phyloP scores from a whole-genome alignment of 2,797 vertebrate genomes.

The Peromyscus nudipes region DNA sequence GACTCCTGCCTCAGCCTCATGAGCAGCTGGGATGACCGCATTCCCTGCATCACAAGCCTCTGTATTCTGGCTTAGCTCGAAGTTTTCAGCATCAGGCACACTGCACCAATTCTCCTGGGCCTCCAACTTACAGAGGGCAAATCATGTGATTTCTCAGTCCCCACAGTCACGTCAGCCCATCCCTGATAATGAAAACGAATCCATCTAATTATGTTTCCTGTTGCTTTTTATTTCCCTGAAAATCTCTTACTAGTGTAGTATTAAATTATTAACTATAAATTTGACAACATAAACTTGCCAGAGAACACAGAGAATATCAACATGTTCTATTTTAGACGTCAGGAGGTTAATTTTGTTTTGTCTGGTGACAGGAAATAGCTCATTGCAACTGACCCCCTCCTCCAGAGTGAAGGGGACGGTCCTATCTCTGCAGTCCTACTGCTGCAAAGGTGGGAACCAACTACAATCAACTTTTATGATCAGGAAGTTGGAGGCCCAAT shows the following conservation, averaged over 20 bases:
- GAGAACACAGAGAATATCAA: not conserved
- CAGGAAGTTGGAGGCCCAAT: no score
- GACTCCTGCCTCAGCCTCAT: not conserved
- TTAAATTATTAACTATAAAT: not conserved
- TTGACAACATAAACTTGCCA: not conserved
- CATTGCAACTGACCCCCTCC: not conserved
- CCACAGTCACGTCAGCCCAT: not conserved
- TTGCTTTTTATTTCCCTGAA: not conserved
- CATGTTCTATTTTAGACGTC: not conserved
- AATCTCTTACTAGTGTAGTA: not conserved
- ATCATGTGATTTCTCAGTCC: not conserved
- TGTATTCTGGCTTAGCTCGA: not conserved
- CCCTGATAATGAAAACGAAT: not conserved
- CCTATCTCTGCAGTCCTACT: not conserved
- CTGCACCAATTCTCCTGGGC: not conserved
- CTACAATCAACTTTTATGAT: not conserved
- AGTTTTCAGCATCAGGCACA: not conserved
- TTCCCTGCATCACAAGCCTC: not conserved
- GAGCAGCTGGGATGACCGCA: not conserved
- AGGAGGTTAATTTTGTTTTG: not conserved
- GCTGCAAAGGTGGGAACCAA: not conserved
- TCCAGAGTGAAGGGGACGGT: not conserved
- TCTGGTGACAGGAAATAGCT: not conserved
- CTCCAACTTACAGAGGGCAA: not conserved
- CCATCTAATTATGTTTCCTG: not conserved